Evolutionary conservation across 1,140 invertebrate genomes (phyloP).

Genomic region (Hypothenemus hampei): DNA sequence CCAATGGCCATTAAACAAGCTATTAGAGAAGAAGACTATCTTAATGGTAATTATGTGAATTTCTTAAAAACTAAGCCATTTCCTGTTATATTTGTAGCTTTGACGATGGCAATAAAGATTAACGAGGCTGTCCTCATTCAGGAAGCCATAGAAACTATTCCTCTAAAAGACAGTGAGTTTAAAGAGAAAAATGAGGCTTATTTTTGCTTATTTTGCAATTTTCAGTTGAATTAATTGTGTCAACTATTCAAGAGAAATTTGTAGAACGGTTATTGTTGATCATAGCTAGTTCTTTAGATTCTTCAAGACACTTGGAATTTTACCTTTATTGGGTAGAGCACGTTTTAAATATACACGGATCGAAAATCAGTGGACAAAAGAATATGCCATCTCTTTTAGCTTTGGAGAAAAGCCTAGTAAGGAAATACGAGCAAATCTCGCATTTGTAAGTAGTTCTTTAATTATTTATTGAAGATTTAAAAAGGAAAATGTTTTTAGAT

Average conservation of each 20-base stretch:
- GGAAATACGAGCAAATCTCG: constrained; percentile 74
- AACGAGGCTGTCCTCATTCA: constrained; percentile 77
- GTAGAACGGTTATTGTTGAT: constrained; percentile 66
- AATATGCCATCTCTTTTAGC: constrained; percentile 61
- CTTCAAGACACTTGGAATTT: constrained; percentile 79
- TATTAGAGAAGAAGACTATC: constrained; percentile 60
- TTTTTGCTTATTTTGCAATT: no score
- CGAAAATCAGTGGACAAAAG: constrained; percentile 50
- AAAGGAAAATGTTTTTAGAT: constrained; percentile 53
- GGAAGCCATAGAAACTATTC: constrained; percentile 80
- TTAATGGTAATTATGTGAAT: constrained; percentile 48
- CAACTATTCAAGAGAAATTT: constrained; percentile 67
- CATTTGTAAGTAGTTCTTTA: constrained; percentile 74
- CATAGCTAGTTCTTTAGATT: constrained; percentile 66
- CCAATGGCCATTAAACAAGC: constrained; percentile 62
- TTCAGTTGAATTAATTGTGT: constrained; percentile 71
- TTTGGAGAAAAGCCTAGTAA: constrained; percentile 74
- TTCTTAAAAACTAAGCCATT: neutral
- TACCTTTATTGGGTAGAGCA: constrained; percentile 75
- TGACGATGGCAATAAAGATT: constrained; percentile 80
- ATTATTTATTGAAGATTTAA: constrained; percentile 6
- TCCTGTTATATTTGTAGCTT: constrained; percentile 50
- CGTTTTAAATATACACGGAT: constrained; percentile 40
- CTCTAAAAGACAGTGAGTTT: constrained; percentile 67
- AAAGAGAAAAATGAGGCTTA: no score